Evolutionary conservation across 1,140 invertebrate genomes (phyloP).

Genomic region (Drosophila guanche): DNA sequence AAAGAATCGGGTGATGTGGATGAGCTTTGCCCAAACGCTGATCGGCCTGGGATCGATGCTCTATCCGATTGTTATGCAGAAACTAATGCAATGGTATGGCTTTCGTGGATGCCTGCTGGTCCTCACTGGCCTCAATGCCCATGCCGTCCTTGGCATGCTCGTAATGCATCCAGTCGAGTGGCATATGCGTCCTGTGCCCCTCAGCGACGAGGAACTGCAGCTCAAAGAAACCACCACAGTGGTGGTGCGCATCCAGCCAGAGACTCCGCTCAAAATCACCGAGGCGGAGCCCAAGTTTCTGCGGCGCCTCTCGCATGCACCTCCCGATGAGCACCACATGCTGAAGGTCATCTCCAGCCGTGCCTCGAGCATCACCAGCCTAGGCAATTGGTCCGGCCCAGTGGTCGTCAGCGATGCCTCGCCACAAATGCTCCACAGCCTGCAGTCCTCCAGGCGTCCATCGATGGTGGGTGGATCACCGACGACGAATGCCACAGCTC

Average conservation of each 20-base stretch:
- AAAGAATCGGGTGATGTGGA: conserved; percentile 85
- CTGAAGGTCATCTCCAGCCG: conserved; percentile 54
- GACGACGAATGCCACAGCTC: neutral
- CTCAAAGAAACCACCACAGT: conserved; percentile 14
- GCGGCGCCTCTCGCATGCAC: conserved; percentile 53
- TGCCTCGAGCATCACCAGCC: conserved; percentile 78
- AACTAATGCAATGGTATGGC: conserved; percentile 85
- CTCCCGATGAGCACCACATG: conserved; percentile 59
- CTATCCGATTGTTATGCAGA: conserved; percentile 85
- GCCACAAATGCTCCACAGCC: conserved; percentile 71
- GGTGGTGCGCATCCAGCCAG: conserved; percentile 55
- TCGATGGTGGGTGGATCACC: conserved; percentile 19
- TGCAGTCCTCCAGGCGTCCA: conserved; percentile 54
- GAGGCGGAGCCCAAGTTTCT: conserved; percentile 28
- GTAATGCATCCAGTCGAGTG: conserved; percentile 88
- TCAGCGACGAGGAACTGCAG: conserved; percentile 39
- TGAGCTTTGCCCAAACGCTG: conserved; percentile 86
- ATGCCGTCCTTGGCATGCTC: conserved; percentile 87
- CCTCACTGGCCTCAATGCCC: conserved; percentile 85
- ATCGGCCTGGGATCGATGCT: conserved; percentile 86
- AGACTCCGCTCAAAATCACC: conserved; percentile 43
- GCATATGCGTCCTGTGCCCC: conserved; percentile 85
- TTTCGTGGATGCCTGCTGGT: conserved; percentile 87
- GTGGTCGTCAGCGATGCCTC: conserved; percentile 77
- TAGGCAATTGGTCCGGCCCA: conserved; percentile 83